A percentile compares a stretch with the other conserved stretches of the same genome.
Evolutionary conservation across 2,113 vertebrate genomes (phyloP).

Genomic region (Dermatemys mawii): DNA sequence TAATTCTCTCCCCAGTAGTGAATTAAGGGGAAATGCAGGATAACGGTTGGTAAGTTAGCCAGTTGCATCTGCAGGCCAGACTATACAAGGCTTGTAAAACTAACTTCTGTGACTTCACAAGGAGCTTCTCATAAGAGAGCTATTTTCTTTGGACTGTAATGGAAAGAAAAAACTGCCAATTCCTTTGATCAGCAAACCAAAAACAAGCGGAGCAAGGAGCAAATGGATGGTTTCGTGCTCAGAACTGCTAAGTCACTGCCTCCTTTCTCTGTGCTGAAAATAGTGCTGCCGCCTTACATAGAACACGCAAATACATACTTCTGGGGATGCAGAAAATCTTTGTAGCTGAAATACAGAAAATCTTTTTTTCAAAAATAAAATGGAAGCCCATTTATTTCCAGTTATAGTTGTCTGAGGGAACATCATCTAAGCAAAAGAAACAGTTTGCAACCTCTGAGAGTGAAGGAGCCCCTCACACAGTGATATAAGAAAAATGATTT

Average conservation of each 20-base stretch:
- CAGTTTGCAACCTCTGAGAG: neutral
- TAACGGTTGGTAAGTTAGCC: conserved; percentile 80
- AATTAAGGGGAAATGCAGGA: conserved; percentile 80
- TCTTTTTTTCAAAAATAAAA: neutral
- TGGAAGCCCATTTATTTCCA: neutral
- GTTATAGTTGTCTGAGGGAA: rapidly evolving
- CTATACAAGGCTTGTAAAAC: conserved; percentile 63
- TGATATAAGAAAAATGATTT: neutral
- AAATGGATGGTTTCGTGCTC: conserved; percentile 85
- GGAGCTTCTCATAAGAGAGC: conserved; percentile 81
- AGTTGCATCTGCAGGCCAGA: conserved; percentile 76
- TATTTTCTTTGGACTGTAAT: conserved; percentile 82
- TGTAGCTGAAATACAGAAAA: neutral
- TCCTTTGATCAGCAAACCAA: conserved; percentile 94
- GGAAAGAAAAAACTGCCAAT: conserved; percentile 82
- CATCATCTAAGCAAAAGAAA: neutral
- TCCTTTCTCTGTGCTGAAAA: neutral
- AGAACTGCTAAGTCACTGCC: conserved; percentile 84
- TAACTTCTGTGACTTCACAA: conserved; percentile 81
- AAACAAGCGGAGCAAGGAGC: conserved; percentile 87
- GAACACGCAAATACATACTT: neutral
- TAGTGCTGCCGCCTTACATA: neutral
- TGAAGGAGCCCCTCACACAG: neutral
- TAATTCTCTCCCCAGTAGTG: conserved; percentile 59
- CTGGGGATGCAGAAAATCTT: neutral